Evolutionary conservation across 2,888 invertebrate genomes (phyloP).

Genomic region (Oscheius sp.): DNA sequence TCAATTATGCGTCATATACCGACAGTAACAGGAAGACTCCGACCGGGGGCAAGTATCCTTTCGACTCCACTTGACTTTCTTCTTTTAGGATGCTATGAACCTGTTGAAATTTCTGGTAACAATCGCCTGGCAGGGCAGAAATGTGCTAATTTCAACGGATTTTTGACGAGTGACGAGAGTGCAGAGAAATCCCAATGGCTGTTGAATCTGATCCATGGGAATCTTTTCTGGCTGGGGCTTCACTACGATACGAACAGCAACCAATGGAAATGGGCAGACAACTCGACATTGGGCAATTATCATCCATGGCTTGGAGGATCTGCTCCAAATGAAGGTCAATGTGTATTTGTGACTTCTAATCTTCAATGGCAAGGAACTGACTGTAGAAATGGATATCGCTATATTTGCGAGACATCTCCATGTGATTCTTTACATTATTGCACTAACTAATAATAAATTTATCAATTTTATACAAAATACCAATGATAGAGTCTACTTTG

Average conservation of each 20-base stretch:
- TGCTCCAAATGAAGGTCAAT: background rate
- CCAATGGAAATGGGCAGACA: constrained; percentile 25
- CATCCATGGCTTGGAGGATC: constrained; percentile 1
- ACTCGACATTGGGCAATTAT: constrained; percentile 6
- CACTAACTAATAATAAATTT: too few species aligned
- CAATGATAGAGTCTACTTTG: too few species aligned
- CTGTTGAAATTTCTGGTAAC: background rate
- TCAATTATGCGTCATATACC: background rate
- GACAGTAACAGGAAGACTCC: background rate
- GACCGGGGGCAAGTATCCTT: background rate
- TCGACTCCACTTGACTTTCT: background rate
- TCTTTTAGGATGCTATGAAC: background rate
- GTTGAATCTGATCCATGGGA: background rate
- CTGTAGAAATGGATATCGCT: constrained; percentile 4
- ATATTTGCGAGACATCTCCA: background rate
- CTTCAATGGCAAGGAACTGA: background rate
- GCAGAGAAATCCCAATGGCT: background rate
- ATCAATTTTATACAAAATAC: too few species aligned
- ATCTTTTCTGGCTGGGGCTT: constrained; percentile 21
- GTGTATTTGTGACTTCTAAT: too few species aligned
- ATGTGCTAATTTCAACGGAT: constrained; percentile 31
- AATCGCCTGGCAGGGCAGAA: constrained; percentile 6
- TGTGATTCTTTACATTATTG: constrained; percentile 6
- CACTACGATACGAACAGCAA: background rate
- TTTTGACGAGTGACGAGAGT: constrained; percentile 10